Conservation (phyloP, 2,888 invertebrate genomes). For the Cantharis nigra region DNA sequence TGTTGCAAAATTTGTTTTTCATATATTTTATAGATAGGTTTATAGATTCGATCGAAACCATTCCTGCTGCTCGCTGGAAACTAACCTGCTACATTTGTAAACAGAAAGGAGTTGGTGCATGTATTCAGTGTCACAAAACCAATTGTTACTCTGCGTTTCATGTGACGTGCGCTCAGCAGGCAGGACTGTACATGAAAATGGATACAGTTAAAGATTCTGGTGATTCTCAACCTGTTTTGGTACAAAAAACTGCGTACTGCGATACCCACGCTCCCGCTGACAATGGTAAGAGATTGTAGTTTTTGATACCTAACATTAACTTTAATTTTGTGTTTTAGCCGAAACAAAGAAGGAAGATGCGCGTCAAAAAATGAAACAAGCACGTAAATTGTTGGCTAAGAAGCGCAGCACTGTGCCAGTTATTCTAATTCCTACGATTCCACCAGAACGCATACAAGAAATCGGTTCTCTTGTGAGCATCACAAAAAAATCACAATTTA, state of each 20-base stretch:
- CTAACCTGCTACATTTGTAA: slow-evolving; percentile 97
- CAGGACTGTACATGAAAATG: slow-evolving; percentile 95
- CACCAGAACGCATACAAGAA: slow-evolving; percentile 84
- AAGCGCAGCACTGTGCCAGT: slow-evolving; percentile 85
- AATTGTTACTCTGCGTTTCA: slow-evolving; percentile 98
- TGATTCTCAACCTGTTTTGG: slow-evolving; percentile 71
- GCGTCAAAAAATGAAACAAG: slow-evolving; percentile 83
- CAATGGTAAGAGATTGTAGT: slow-evolving; percentile 43
- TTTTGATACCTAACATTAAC: too few species aligned
- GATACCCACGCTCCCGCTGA: slow-evolving; percentile 87
- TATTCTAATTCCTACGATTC: slow-evolving; percentile 92
- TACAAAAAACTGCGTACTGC: slow-evolving; percentile 95
- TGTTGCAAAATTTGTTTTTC: slow-evolving; percentile 32
- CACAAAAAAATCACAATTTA: slow-evolving; percentile 79
- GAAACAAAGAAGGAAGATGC: slow-evolving; percentile 64
- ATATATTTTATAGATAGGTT: too few species aligned
- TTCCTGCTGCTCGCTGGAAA: slow-evolving; percentile 94
- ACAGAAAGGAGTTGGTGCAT: slow-evolving; percentile 89
- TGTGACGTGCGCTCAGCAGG: slow-evolving; percentile 98
- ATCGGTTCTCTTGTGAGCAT: slow-evolving; percentile 78
- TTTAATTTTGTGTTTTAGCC: not conserved
- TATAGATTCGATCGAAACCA: slow-evolving; percentile 90
- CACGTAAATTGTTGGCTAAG: slow-evolving; percentile 83
- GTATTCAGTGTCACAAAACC: slow-evolving; percentile 96
- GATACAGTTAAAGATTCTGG: slow-evolving; percentile 76